Evolutionary conservation across 2,797 vertebrate genomes (phyloP), one percentile per base, ranked within the genome.

Genomic region (Synaphobranchus kaupii): DNA sequence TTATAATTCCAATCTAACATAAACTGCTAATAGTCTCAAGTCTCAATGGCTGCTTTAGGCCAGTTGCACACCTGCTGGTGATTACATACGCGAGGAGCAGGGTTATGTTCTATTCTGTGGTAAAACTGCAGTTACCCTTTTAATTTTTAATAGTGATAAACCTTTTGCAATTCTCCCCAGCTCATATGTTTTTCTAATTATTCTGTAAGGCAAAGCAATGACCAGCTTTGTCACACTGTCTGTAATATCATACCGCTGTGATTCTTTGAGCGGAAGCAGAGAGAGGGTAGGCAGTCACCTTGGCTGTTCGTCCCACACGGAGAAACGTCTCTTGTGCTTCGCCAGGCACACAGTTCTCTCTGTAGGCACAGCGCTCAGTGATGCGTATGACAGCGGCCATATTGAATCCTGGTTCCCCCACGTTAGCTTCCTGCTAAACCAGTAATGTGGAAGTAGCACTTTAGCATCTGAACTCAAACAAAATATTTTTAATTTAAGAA

Each of bases 391-490:
- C 56, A 91, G 66, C 0, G 92, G 91, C 89, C 95, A 91, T 89
- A 96, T 95, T 2, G 95, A 87, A 88, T 96, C 94, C 93, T 96
- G 96, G 88, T 91, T 91, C 78, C 96, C 94, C 95, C 96, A 95
- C 22, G 85, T 93, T 90, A 94, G 92, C 87, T 92, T 95, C 87
- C 92, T 93, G 81, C 90, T 93, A 87, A 85, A 90, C 88, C 87
- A 28, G 90, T 54, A 9, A 31, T 2, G 50, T 54, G 15, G 0
- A 25, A 54, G 20, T 52, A 54, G n/a, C 8, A 50, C 15, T 58
- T 39, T 47, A 8, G 39, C 34, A 22, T 78, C 3, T 66, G 63
- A 66, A 66, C 22, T 66, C 25, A 66, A 66, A 28, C 63, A 7
- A 6, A 56, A 56, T 66, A 8, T 17, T 1, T 66, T 7, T n/a